phyloP scores from a whole-genome alignment of 2,113 vertebrate species.

The Phycodurus eques region DNA sequence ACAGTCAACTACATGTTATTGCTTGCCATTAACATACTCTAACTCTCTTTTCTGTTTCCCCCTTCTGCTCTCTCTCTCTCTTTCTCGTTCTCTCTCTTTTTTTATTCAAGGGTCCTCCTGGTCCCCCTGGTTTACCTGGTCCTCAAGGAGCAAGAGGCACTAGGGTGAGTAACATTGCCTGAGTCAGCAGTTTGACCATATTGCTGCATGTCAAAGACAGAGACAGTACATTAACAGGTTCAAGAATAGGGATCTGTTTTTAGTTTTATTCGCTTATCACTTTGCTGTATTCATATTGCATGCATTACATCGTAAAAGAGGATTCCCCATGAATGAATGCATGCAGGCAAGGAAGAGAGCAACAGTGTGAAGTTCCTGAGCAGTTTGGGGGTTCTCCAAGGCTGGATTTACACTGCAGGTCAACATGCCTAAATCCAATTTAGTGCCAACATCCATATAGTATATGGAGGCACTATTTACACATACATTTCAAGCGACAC shows the following conservation, averaged over 20 bases:
- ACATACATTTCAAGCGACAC: background rate
- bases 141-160: slow-evolving; percentile 88
- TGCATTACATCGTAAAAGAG: background rate
- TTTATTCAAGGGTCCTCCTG: slow-evolving; percentile 83
- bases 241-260: background rate
- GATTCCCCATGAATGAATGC: background rate
- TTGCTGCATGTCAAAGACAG: background rate
- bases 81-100: slow-evolving; percentile 21
- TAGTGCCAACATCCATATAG: background rate
- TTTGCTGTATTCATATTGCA: background rate
- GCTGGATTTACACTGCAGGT: background rate
- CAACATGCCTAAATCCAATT: too few relatives aligned
- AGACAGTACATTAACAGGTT: background rate
- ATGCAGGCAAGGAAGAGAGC: background rate
- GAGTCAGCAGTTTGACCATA: background rate
- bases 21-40: slow-evolving; percentile 52
- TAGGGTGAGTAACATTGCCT: slow-evolving; percentile 80
- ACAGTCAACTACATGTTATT: slow-evolving; percentile 54
- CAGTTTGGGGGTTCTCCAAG: background rate
- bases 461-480: background rate
- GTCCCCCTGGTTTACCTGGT: slow-evolving; percentile 88
- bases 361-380: background rate
- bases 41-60: slow-evolving; percentile 4
- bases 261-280: too few relatives aligned
- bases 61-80: slow-evolving; percentile 1